Conservation (phyloP, 2,797 vertebrate genomes). For the Megalops cyprinoides region DNA sequence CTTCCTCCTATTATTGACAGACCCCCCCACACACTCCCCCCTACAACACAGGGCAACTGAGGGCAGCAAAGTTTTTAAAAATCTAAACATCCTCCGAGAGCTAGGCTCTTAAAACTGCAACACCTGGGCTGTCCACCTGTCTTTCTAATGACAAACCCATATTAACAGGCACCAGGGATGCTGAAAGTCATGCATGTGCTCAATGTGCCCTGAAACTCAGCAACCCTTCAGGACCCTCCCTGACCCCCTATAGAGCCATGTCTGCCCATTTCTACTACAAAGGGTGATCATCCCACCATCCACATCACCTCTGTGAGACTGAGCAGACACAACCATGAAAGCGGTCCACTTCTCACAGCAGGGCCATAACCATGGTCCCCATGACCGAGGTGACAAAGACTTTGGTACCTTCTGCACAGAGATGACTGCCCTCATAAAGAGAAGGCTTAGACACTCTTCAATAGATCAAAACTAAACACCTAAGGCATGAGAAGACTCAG, state of each 20-base stretch:
- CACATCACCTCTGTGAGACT: background rate
- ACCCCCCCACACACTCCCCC: background rate
- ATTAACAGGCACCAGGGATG: background rate
- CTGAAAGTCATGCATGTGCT: background rate
- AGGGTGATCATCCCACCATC: no score
- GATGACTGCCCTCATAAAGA: background rate
- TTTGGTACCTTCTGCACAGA: background rate
- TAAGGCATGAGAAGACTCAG: background rate
- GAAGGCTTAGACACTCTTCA: background rate
- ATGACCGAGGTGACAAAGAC: background rate
- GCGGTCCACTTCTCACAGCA: background rate
- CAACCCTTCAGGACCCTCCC: no score
- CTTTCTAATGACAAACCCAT: background rate
- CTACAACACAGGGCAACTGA: background rate
- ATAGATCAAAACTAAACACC: background rate
- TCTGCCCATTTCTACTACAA: no score
- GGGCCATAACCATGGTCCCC: no score
- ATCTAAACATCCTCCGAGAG: background rate
- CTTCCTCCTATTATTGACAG: background rate
- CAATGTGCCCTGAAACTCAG: background rate
- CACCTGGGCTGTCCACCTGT: background rate
- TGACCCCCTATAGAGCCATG: no score
- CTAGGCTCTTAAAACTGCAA: background rate
- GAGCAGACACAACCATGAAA: background rate
- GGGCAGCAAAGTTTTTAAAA: background rate